Evolutionary conservation across 1,140 invertebrate genomes (phyloP), one percentile per base, ranked within the genome.

Genomic region (Drosophila sp.): DNA sequence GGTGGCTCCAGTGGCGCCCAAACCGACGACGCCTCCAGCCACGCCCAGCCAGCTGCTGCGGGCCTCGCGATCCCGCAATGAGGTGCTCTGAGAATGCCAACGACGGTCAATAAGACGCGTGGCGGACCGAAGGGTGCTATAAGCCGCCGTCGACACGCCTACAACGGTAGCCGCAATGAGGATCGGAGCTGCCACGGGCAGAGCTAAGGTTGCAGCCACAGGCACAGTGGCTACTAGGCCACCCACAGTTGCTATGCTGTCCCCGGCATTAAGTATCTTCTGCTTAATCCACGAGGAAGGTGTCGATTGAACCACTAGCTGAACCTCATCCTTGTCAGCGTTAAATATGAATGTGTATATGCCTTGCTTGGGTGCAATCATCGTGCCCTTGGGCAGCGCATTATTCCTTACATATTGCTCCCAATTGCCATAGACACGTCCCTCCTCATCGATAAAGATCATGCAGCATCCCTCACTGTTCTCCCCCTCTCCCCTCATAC

Each of bases 381-480:
- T 86, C 0, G 50, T 62, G 18, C 90, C 90, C n/a, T 51, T 59
- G 8, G 90, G 86, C 43, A 91, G 50, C 0, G 72, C 72, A 66
- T 91, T 91, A 1, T 78, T 74, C 4, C 38, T 54, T 7, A 91
- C 45, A 73, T 67, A 91, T 4, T 75, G 45, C 16, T 76, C 8
- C 90, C 90, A 91, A 51, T 86, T 91, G 25, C 54, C 40, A 65
- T 91, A 91, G 13, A 91, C 75, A 2, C 90, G 80, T 4, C 72
- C 87, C 11, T 79, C 54, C 29, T 91, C 90, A 51, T 91, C 90
- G 7, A 91, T 76, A 7, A 91, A 91, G 27, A 84, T 70, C 90
- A 91, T 91, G 65, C 90, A 91, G 14, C 90, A 91, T 7, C 76
- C 72, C 9, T 74, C 73, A 29, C 90, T 91, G 43, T 74, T 80